Evolutionary conservation across 2,888 invertebrate species (phyloP).

Genomic region (Chalcis sispes): DNA sequence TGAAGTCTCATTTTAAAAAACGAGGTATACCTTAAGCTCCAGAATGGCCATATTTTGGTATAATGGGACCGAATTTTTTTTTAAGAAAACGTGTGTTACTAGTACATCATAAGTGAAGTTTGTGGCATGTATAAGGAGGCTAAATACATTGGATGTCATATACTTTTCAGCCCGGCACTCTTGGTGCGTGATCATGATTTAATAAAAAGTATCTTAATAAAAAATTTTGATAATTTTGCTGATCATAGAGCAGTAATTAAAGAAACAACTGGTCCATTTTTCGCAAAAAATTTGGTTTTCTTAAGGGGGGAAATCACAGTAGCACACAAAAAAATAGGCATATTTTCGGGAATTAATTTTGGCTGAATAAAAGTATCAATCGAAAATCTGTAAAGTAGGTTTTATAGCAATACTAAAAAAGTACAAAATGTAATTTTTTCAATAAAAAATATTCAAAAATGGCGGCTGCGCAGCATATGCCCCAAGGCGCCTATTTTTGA

Average conservation of each 20-base stretch:
- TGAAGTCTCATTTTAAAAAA: constrained; percentile 55
- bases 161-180: constrained; percentile 56
- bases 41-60: constrained; percentile 58
- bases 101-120: not conserved
- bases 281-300: constrained; percentile 60
- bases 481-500: too few relatives aligned
- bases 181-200: constrained; percentile 65
- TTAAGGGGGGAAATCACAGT: constrained; percentile 73
- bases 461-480: too few relatives aligned
- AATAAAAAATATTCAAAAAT: too few relatives aligned
- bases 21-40: constrained; percentile 52
- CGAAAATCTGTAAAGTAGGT: too few relatives aligned
- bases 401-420: too few relatives aligned
- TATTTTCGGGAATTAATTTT: too few relatives aligned
- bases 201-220: constrained; percentile 64
- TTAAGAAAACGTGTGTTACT: not conserved
- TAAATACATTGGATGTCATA: not conserved
- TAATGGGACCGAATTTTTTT: constrained; percentile 48
- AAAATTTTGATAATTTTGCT: constrained; percentile 66
- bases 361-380: too few relatives aligned
- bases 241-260: constrained; percentile 63
- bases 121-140: not conserved
- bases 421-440: too few relatives aligned
- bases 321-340: too few relatives aligned
- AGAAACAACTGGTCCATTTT: constrained; percentile 58